phyloP scores from a whole-genome alignment of 2,113 vertebrate genomes.

The Circaetus gallicus region DNA sequence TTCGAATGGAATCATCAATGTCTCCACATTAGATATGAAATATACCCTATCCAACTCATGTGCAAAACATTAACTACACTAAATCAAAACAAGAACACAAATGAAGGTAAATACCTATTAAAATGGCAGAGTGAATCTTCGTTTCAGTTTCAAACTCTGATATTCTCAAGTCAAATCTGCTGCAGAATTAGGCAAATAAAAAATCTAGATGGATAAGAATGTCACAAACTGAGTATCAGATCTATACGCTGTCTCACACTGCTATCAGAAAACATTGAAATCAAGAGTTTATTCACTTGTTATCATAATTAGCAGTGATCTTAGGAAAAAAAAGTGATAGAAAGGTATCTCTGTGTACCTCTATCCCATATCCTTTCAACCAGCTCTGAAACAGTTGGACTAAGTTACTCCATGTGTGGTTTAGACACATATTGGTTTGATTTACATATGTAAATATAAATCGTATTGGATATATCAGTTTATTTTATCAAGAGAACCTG shows the following conservation, averaged over 20 bases:
- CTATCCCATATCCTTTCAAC: not conserved
- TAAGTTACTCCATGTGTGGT: not conserved
- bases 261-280: not conserved
- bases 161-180: not conserved
- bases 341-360: not conserved
- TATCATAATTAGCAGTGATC: not conserved
- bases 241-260: not conserved
- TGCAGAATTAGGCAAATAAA: not conserved
- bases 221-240: not conserved
- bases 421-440: slow-evolving; percentile 38
- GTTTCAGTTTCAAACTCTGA: not conserved
- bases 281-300: not conserved
- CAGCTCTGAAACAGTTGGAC: not conserved
- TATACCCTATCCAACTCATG: not conserved
- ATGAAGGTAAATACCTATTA: not conserved
- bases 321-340: not conserved
- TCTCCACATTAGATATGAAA: not conserved
- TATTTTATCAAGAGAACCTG: slow-evolving; percentile 40
- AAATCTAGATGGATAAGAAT: not conserved
- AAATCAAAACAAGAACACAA: slow-evolving; percentile 28
- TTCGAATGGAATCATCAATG: not conserved
- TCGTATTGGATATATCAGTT: not conserved
- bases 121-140: not conserved
- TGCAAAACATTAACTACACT: slow-evolving; percentile 4
- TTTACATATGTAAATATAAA: slow-evolving; percentile 50